A percentile compares a stretch with the other conserved stretches of the same genome.
Evolutionary conservation across 1,140 invertebrate species (phyloP).

Genomic region (Asbolus verrucosus): DNA sequence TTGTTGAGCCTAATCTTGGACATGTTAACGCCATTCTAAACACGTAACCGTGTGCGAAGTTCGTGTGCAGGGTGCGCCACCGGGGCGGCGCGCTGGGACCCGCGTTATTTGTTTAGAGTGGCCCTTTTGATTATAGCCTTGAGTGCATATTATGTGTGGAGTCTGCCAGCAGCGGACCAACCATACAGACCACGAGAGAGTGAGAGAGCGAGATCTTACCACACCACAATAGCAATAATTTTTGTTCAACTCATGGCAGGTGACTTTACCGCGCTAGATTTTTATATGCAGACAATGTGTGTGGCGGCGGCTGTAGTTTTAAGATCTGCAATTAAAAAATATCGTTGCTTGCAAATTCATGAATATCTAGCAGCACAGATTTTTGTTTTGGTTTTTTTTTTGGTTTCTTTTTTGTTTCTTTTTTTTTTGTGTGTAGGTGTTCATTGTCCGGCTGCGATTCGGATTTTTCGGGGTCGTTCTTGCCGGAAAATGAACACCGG

Average conservation of each 20-base stretch:
- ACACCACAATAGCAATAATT: conserved; percentile 43
- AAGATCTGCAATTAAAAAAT: conserved; percentile 30
- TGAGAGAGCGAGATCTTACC: conserved; percentile 62
- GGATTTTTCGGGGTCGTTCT: conserved; percentile 1
- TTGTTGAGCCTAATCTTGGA: conserved; percentile 43
- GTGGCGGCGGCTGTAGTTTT: conserved; percentile 62
- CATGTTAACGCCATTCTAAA: conserved; percentile 24
- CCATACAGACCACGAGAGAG: conserved; percentile 61
- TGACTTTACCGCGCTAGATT: conserved; percentile 55
- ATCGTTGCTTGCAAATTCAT: too few relatives aligned
- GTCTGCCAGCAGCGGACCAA: conserved; percentile 62
- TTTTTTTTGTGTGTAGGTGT: conserved; percentile 31
- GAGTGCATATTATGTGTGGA: conserved; percentile 65
- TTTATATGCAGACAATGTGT: conserved; percentile 66
- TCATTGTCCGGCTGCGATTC: conserved; percentile 8
- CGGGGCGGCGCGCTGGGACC: neutral
- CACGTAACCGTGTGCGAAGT: neutral
- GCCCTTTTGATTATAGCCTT: conserved; percentile 58
- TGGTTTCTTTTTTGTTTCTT: conserved; percentile 29
- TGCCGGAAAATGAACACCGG: conserved; percentile 1
- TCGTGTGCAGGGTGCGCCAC: too few relatives aligned
- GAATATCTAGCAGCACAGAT: neutral
- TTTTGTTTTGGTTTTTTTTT: conserved; percentile 3
- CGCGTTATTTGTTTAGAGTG: conserved; percentile 53
- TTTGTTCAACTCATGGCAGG: neutral